Evolutionary conservation across 2,888 invertebrate genomes (phyloP).

Genomic region (Itoplectis maculator): DNA sequence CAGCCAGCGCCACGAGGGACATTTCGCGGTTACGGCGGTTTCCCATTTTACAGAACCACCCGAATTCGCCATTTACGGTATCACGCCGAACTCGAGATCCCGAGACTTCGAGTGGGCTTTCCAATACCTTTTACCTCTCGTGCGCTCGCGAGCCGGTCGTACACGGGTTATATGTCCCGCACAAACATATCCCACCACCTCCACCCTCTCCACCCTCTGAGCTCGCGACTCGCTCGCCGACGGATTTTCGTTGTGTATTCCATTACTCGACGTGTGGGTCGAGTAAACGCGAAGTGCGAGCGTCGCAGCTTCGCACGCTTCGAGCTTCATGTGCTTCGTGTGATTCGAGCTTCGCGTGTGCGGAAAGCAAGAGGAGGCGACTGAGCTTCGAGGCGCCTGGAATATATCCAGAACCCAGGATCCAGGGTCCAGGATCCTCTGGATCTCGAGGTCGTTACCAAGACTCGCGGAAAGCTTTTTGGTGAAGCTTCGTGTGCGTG

Average conservation of each 20-base stretch:
- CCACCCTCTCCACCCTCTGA: no score
- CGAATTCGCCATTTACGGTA: no score
- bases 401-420: no score
- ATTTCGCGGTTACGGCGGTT: not conserved
- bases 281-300: conserved; percentile 13
- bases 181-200: no score
- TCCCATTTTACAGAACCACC: not conserved
- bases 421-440: conserved; percentile 7
- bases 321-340: no score
- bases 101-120: conserved; percentile 2
- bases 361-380: conserved; percentile 11
- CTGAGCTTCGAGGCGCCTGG: not conserved
- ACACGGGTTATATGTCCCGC: not conserved
- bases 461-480: conserved; percentile 15
- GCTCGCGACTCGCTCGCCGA: not conserved
- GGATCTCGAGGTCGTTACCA: conserved; percentile 35
- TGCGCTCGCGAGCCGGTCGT: not conserved
- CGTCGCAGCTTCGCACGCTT: not conserved
- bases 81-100: not conserved
- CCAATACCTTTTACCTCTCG: no score
- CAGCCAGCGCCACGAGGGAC: not conserved
- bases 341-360: not conserved
- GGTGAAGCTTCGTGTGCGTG: not conserved
- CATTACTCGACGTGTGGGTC: conserved; percentile 4
- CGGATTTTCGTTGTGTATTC: conserved; percentile 37